A percentile compares a stretch with the other conserved stretches of the same genome.
Conservation (phyloP, 2,113 vertebrate species). For the Nestor notabilis region DNA sequence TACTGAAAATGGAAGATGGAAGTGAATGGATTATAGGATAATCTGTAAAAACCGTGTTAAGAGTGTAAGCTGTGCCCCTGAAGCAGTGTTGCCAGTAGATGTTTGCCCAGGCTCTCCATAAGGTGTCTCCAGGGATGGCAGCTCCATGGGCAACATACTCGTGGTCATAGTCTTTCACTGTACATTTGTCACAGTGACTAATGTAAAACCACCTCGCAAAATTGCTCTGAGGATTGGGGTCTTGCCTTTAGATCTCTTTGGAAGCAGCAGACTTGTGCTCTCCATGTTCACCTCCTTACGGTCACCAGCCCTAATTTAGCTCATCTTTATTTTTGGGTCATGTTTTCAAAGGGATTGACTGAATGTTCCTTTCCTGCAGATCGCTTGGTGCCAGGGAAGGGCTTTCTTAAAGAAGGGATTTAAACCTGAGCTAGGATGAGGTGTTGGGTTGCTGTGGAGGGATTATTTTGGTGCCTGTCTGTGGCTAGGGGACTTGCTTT, state of each 20-base stretch:
- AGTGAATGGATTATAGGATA: not conserved
- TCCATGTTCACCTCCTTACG: rapidly evolving
- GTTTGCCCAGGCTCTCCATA: rapidly evolving
- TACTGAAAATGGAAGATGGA: not conserved
- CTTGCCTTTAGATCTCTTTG: rapidly evolving
- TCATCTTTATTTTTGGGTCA: rapidly evolving
- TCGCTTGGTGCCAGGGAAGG: not conserved
- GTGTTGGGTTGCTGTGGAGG: not conserved
- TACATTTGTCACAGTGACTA: not conserved
- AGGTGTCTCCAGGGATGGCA: not conserved
- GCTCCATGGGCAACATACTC: rapidly evolving
- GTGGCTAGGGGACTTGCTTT: rapidly evolving
- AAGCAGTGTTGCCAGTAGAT: rapidly evolving
- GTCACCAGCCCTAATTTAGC: not conserved
- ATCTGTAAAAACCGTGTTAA: not conserved
- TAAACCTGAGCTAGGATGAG: not conserved
- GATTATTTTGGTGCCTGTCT: not conserved
- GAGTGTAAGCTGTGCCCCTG: not conserved
- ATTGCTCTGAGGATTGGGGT: rapidly evolving
- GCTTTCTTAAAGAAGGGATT: not conserved
- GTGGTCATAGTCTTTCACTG: not conserved
- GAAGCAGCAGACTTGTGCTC: not conserved
- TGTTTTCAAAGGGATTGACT: not conserved
- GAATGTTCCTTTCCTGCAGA: not conserved
- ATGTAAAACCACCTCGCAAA: not conserved